Base-by-base conservation (phyloP, 2,797 vertebrate genomes). In the Enteromius treurensis region DNA sequence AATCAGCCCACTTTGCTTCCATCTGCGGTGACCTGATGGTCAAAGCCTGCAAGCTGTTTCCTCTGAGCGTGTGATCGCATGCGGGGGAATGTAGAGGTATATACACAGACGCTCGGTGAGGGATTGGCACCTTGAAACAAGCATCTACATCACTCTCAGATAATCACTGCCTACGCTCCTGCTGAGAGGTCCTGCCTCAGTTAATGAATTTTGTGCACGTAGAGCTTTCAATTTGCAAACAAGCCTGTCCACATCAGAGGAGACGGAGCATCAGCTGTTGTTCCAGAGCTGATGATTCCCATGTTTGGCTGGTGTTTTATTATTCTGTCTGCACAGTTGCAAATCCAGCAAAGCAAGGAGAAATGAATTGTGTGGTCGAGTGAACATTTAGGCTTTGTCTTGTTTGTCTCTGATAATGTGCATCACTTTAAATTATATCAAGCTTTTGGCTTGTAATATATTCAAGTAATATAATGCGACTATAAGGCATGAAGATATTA, bases 191-290 rank as follows among this genome's bases (percentile, higher is more conserved):
- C 79, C 75, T 67, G 60, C 42, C 77, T 64, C 53, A 34, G 40
- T 64, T 81, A 71, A 84, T 78, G 32, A 79, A 79, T 82, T 82
- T 82, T 62, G 53, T 58, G 55, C 64, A 76, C 11, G 4, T 58
- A 49, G 74, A 69, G 77, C 64, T 78, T 79, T 87, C 69, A 84
- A 82, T 86, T 84, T 86, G 40, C 68, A 68, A 68, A 80, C 64
- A 64, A 78, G 49, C 49, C 47, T 26, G 78, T 65, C 15, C 11
- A 71, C n/a, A 42, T 83, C 70, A 80, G 40, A 60, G 79, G 45
- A 73, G 65, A 45, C 49, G 29, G 29, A 60, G 80, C 49, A 9
- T 81, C n/a, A n/a, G 23, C 77, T 49, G 29, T 32, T 29, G 9
- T 29, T 75, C 67, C 47, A 74, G 58, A 14, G 37, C 51, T 87